Base-by-base conservation (phyloP, 2,113 vertebrate genomes). In the Rhadina sibilatrix region DNA sequence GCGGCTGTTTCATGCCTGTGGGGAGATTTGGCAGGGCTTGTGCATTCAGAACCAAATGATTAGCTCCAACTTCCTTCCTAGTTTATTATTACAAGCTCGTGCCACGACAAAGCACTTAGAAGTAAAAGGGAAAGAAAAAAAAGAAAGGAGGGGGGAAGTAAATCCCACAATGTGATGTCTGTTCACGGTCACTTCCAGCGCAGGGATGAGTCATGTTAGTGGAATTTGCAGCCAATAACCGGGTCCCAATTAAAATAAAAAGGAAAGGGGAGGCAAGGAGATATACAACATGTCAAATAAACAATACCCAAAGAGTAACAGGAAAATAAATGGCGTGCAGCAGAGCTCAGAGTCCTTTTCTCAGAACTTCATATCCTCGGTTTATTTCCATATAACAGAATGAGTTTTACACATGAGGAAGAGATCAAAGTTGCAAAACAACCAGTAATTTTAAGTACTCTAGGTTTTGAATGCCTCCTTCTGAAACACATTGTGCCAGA, bases 1-100 rank as follows among this genome's bases (percentile, higher is more conserved):
- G 91, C 7, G 35, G 91, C 93, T 89, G 68, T 86, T 97, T 94
- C 57, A 38, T 87, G 94, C 95, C 97, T 93, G 65, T 90, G 87
- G 97, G 97, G 95, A 97, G 94, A 96, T 95, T 91, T 96, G 95
- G 95, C 94, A 92, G 80, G 78, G 83, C n/a, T 88, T 85, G 83
- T 90, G 90, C 94, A 91, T 93, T 97, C 95, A 90, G 80, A 94
- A 96, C 57, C 87, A 86, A 95, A 96, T 90, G 5, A 97, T 94
- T 94, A 93, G 92, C 93, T 93, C 76, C 92, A 94, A 35, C 95
- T 96, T 96, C 94, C 95, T 94, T 94, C 90, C 84, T 40, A 92
- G 75, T 89, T 95, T 90, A 91, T 97, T 89, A 93, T 93, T 95
- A 93, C 87, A 96, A 91, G 70, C 90, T 83, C 11, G 9, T 93